A percentile compares a stretch with the other conserved stretches of the same genome.
These are phyloP conservation scores for Aphrophora alni DNA, from an alignment of 2,888 invertebrate species.

Conservation along the genomic window DNA sequence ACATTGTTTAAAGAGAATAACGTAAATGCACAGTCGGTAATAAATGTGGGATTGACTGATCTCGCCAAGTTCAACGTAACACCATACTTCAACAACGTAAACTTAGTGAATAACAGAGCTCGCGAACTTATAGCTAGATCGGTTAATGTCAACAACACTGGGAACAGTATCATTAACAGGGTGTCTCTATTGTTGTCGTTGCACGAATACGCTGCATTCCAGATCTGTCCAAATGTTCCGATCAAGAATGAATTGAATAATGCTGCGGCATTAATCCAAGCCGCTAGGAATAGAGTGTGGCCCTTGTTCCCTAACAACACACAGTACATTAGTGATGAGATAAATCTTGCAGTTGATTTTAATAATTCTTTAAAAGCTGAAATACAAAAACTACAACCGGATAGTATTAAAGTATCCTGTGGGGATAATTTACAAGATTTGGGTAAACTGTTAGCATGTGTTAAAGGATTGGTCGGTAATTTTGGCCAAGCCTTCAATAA, in stretches of 20 bases:
- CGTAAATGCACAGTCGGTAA: background rate
- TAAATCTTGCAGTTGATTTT: background rate
- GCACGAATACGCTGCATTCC: background rate
- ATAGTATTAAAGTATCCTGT: background rate
- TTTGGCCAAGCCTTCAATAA: background rate
- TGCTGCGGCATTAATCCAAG: background rate
- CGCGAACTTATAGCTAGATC: background rate
- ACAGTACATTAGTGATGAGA: background rate
- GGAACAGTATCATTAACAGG: background rate
- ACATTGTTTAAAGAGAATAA: background rate
- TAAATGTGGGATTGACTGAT: background rate
- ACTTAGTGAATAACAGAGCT: background rate
- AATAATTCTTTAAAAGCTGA: background rate
- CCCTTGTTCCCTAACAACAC: background rate
- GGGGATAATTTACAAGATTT: background rate
- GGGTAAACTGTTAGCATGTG: background rate
- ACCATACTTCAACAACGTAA: background rate
- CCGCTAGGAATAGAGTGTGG: background rate
- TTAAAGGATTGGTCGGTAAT: background rate
- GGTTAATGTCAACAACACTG: background rate
- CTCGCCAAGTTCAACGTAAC: background rate
- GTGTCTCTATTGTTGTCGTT: background rate
- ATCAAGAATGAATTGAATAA: background rate
- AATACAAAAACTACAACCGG: background rate
- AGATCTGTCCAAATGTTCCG: background rate